Conservation (phyloP, 2,113 vertebrate species). For the Boulengeromyrus knoepffleri region DNA sequence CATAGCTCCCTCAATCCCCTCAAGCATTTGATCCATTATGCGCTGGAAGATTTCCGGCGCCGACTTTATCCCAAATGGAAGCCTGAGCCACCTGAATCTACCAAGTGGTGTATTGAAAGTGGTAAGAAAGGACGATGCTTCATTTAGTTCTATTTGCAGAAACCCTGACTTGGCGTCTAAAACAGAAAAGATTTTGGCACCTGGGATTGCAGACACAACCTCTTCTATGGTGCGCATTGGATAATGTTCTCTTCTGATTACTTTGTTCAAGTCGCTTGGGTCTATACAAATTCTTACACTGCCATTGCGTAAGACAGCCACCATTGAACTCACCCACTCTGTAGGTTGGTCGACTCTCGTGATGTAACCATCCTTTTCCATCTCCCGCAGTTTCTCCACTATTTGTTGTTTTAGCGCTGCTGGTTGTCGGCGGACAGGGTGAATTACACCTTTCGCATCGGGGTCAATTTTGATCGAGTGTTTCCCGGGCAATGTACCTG, state of each 20-base stretch:
- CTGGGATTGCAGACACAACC: conserved; percentile 12
- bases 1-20: conserved; percentile 3
- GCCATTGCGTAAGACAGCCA: neutral
- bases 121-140: conserved; percentile 21
- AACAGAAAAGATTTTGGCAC: conserved; percentile 17
- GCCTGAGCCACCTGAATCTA: conserved; percentile 17
- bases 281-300: no score
- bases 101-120: conserved; percentile 23
- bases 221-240: conserved; percentile 19
- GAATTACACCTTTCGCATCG: no score
- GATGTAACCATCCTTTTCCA: no score
- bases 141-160: conserved; percentile 23
- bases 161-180: conserved; percentile 30
- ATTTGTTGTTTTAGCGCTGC: no score
- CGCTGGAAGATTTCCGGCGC: neutral
- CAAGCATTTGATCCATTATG: conserved; percentile 19
- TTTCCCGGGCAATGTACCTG: no score
- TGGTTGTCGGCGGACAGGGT: no score
- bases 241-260: neutral
- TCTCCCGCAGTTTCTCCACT: no score
- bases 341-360: neutral
- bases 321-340: conserved; percentile 25
- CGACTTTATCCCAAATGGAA: conserved; percentile 17
- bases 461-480: no score
- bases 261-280: no score